These are phyloP conservation scores for Myotis pilosus DNA, from an alignment of 2,797 vertebrate genomes.

Conservation along the genomic window DNA sequence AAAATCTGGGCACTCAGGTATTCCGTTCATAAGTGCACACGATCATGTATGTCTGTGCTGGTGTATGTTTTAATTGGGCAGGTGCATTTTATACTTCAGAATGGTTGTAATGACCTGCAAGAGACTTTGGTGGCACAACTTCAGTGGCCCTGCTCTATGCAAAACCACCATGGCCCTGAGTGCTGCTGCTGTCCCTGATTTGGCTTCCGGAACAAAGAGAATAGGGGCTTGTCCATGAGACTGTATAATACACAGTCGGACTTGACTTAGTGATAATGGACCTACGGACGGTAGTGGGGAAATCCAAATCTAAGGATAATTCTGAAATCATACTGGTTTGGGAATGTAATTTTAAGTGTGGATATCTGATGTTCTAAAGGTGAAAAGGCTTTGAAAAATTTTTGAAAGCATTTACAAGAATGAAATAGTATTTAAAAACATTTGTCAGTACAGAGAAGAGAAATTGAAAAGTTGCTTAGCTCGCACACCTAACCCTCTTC, in stretches of 20 bases:
- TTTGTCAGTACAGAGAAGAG: neutral
- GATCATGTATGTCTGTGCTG: neutral
- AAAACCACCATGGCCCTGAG: neutral
- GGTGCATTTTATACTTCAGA: neutral
- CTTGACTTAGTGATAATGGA: neutral
- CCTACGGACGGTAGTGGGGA: neutral
- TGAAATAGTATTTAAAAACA: neutral
- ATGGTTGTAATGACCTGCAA: neutral
- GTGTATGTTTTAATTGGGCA: neutral
- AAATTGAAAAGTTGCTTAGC: neutral
- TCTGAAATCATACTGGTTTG: neutral
- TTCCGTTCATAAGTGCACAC: neutral
- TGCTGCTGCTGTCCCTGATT: too few species aligned
- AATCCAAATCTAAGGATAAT: neutral
- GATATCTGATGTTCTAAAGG: neutral
- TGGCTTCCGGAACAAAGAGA: neutral
- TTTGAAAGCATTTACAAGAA: slow-evolving; percentile 14
- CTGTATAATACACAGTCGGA: neutral
- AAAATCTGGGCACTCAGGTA: neutral
- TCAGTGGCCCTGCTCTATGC: neutral
- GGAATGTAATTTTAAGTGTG: neutral
- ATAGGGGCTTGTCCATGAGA: rapidly evolving
- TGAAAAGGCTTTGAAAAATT: slow-evolving; percentile 2
- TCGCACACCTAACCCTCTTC: neutral
- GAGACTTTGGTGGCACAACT: neutral